Evolutionary conservation across 1,140 invertebrate species (phyloP), one percentile per base, ranked within the genome.

Genomic region (Tyrophagus putrescentiae): DNA sequence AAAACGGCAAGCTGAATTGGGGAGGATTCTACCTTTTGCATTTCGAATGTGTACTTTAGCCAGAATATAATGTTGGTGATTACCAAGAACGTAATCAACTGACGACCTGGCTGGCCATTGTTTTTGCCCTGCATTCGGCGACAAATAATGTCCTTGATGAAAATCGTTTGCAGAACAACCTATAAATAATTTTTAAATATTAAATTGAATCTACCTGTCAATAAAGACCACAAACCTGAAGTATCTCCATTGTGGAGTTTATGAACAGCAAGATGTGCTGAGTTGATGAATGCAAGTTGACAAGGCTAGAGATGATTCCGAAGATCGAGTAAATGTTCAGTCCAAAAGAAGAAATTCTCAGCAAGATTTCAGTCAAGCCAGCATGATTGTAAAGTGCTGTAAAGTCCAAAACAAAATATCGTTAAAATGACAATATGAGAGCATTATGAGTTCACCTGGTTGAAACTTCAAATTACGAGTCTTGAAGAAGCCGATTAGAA

Each of bases 61-160:
- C 88, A 93, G 83, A 93, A 87, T 63, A 87, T 89, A 57, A 93
- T 80, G 71, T 96, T 96, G 74, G 86, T 89, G 68, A 96, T 89
- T 18, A 95, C 78, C 42, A 96, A 75, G 76, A 95, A 94, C 34
- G 91, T 95, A 31, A 97, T 89, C 48, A 92, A 82, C 72, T 97
- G 90, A 58, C 91, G 80, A 1, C 91, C 92, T 1, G 91, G 90
- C 62, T 86, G 80, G n/a, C n/a, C n/a, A n/a, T 92, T 87, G 67
- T 94, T 89, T 72, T 90, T 86, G 0, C 85, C 84, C 75, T 29
- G n/a, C 33, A 25, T 41, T 52, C 66, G 85, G 64, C 88, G 82
- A 25, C 89, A 82, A 1, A 85, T 86, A 0, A 94, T 88, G 72
- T 96, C 91, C 32, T 90, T 84, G 61, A 97, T 93, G 73, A 96